A percentile compares a stretch with the other conserved stretches of the same genome.
These are phyloP conservation scores for Rhinogobius similis DNA, from an alignment of 2,113 vertebrate genomes.

Conservation along the genomic window DNA sequence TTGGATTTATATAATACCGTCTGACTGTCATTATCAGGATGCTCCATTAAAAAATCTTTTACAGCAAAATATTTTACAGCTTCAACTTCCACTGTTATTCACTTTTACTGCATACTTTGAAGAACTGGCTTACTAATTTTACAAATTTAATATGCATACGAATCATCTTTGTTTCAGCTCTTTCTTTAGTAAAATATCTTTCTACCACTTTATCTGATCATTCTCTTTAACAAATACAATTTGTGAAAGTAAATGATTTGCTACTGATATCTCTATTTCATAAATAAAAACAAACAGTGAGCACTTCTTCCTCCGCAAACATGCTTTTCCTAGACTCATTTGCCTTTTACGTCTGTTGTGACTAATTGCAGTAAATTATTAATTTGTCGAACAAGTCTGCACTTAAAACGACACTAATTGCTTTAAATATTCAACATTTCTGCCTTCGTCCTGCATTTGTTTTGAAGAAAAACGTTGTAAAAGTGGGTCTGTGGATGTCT, in stretches of 20 bases:
- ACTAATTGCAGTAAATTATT: slow-evolving; percentile 21
- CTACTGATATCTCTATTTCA: neutral
- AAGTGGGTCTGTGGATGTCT: slow-evolving; percentile 52
- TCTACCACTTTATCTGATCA: no score
- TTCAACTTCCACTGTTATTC: no score
- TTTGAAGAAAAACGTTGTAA: slow-evolving; percentile 40
- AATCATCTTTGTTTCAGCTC: neutral
- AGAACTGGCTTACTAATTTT: no score
- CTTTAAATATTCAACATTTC: slow-evolving; percentile 34
- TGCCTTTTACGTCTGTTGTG: slow-evolving; percentile 5
- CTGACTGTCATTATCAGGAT: no score
- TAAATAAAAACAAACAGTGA: neutral
- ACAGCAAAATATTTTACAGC: no score
- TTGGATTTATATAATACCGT: no score
- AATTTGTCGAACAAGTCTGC: slow-evolving; percentile 3
- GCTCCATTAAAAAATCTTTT: no score
- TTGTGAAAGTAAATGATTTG: no score
- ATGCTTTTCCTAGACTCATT: neutral
- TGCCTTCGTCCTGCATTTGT: slow-evolving; percentile 11
- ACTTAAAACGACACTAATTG: slow-evolving; percentile 28
- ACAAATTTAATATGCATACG: no score
- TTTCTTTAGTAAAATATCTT: neutral
- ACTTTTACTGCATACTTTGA: no score
- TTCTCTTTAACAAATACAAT: no score
- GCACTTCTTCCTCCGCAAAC: neutral